phyloP scores from a whole-genome alignment of 2,797 vertebrate genomes.

The Hoplostethus atlanticus region DNA sequence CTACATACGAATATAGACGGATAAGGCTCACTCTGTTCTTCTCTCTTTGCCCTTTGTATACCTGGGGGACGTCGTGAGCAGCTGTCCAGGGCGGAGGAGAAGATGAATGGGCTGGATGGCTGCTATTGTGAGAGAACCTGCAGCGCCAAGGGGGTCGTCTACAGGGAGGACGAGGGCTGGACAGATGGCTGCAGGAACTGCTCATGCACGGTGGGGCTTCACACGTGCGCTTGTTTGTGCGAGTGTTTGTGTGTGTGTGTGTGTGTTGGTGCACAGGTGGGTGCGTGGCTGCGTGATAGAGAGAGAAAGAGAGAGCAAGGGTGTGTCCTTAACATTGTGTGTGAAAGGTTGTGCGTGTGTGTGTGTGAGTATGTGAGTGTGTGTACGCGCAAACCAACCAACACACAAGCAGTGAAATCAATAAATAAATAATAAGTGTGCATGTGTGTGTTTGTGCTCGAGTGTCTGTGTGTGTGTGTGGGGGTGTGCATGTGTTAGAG shows the following conservation, averaged over 20 bases:
- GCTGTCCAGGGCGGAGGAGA: conserved; percentile 96
- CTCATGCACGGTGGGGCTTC: conserved; percentile 92
- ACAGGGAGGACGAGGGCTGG: conserved; percentile 96
- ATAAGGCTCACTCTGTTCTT: conserved; percentile 45
- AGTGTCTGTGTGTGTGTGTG: too few species aligned
- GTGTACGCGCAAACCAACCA: too few species aligned
- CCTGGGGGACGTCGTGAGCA: conserved; percentile 66
- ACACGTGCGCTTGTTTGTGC: neutral
- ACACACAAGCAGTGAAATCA: too few species aligned
- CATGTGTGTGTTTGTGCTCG: too few species aligned
- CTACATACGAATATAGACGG: conserved; percentile 40
- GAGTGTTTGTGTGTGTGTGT: conserved; percentile 26
- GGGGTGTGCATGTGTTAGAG: too few species aligned
- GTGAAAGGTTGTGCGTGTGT: too few species aligned
- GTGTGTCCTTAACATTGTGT: too few species aligned
- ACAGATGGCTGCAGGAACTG: conserved; percentile 98
- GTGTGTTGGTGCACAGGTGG: neutral
- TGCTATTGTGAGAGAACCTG: conserved; percentile 98
- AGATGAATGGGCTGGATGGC: conserved; percentile 96
- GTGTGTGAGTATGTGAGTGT: too few species aligned
- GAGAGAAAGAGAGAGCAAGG: too few species aligned
- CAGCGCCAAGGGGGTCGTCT: conserved; percentile 91
- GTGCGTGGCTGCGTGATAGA: too few species aligned
- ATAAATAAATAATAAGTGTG: too few species aligned
- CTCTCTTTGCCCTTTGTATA: conserved; percentile 43